Percentiles rank a stretch among this genome's conserved stretches.
phyloP scores from a whole-genome alignment of 2,888 invertebrate genomes.

The Rutpela maculata region DNA sequence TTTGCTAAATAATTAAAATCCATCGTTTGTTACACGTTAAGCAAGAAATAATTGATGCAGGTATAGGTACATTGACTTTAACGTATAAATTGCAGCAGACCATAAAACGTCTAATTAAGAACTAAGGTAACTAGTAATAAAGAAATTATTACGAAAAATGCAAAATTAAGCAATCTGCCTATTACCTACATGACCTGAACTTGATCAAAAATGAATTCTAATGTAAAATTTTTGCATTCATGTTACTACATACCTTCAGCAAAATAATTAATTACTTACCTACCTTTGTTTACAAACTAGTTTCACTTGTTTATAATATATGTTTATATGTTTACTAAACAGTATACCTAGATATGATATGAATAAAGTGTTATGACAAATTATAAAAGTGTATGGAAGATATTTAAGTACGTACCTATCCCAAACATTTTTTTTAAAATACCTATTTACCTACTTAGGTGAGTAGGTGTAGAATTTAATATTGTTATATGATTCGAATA shows the following conservation, averaged over 20 bases:
- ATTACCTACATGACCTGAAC: not conserved
- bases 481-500: not conserved
- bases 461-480: not conserved
- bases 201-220: not conserved
- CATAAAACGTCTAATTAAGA: constrained; percentile 41
- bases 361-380: too few relatives aligned
- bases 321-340: too few relatives aligned
- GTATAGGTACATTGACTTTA: constrained; percentile 34
- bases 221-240: not conserved
- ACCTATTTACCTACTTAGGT: too few relatives aligned
- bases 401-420: too few relatives aligned
- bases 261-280: not conserved
- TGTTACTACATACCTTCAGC: not conserved
- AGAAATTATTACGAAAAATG: constrained; percentile 3
- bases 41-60: not conserved
- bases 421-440: too few relatives aligned
- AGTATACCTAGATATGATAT: too few relatives aligned
- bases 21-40: too few relatives aligned
- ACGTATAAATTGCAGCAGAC: constrained; percentile 45
- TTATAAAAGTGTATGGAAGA: too few relatives aligned
- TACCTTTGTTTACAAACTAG: constrained; percentile 15
- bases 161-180: not conserved
- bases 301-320: not conserved
- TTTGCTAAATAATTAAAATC: too few relatives aligned
- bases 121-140: not conserved